These are phyloP conservation scores for Machaerirhynchus nigripectus DNA, from an alignment of 2,113 vertebrate genomes.

Conservation along the genomic window DNA sequence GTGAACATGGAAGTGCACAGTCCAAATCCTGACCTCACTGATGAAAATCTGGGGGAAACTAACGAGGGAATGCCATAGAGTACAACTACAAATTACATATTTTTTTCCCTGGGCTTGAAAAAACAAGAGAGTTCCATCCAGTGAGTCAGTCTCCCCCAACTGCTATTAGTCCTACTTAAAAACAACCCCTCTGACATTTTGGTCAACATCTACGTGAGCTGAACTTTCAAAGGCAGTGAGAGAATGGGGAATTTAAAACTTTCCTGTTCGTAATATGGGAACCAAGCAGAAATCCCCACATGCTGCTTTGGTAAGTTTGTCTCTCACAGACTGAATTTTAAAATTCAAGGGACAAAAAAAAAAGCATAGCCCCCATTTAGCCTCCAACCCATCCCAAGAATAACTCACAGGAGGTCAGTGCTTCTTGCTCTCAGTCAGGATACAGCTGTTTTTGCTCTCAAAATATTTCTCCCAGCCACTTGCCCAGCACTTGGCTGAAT, in stretches of 20 bases:
- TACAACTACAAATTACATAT: background rate
- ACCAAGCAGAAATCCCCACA: background rate
- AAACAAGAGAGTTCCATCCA: slow-evolving; percentile 7
- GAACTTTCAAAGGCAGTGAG: background rate
- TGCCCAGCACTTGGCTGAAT: background rate
- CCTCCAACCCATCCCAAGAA: background rate
- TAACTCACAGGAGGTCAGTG: background rate
- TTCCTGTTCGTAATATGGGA: background rate
- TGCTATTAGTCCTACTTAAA: slow-evolving; percentile 19
- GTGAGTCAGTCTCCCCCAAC: slow-evolving; percentile 39
- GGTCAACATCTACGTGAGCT: background rate
- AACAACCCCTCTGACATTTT: slow-evolving; percentile 39
- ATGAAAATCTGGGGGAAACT: slow-evolving; percentile 15
- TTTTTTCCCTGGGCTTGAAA: slow-evolving; percentile 17
- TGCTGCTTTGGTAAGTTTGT: background rate
- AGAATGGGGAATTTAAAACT: background rate
- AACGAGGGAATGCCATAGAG: background rate
- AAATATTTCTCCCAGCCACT: background rate
- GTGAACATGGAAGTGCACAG: background rate
- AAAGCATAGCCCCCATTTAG: background rate
- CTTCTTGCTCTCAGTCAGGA: background rate
- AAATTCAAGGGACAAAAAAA: background rate
- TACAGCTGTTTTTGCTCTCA: background rate
- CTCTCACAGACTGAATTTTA: background rate
- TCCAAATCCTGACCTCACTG: slow-evolving; percentile 32